Base-by-base conservation (phyloP, 2,797 vertebrate species). In the Muscicapa striata region DNA sequence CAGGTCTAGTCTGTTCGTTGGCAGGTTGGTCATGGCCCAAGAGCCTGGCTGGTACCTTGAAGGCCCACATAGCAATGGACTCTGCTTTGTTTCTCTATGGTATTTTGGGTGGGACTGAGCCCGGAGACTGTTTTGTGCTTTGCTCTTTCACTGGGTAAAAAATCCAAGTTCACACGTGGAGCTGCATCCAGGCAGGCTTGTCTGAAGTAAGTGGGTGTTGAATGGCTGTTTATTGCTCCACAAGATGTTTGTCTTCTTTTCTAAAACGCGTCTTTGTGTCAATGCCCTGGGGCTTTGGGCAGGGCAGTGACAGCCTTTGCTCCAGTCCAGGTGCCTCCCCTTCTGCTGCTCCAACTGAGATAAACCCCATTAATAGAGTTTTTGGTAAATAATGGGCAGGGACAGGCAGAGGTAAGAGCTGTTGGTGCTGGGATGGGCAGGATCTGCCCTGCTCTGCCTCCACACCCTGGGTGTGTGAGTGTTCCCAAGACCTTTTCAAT, bases 401-500 rank as follows among this genome's bases (percentile, higher is more conserved):
- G 45, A 32, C 13, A 38, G 58, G 34, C n/a, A 58, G 27, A 51
- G 15, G 34, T 19, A n/a, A 46, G 45, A 59, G 46, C 84, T 84
- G 40, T 78, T 52, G 27, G 5, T 59, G 40, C 40, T 17, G 27
- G 22, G 22, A 48, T 72, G 26, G 40, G 46, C 66, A 41, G 13
- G 40, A 59, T 36, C 46, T 77, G 55, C 40, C 19, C 46, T 2
- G 6, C 43, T 87, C 11, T 11, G 66, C 32, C 24, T 85, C 22
- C 2, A 3, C 41, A 13, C 26, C 48, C 45, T 11, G 1, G 2
- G 1, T 72, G 1, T 72, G 48, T 18, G 4, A 19, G 5, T 1
- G 9, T 62, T 83, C 66, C 69, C 1, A 3, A 74, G 38, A 32
- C 34, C 22, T 78, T 72, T 80, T 48, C 22, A 29, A 8, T 62